Base-by-base conservation (phyloP, 2,888 invertebrate species). In the Metellina segmentata region DNA sequence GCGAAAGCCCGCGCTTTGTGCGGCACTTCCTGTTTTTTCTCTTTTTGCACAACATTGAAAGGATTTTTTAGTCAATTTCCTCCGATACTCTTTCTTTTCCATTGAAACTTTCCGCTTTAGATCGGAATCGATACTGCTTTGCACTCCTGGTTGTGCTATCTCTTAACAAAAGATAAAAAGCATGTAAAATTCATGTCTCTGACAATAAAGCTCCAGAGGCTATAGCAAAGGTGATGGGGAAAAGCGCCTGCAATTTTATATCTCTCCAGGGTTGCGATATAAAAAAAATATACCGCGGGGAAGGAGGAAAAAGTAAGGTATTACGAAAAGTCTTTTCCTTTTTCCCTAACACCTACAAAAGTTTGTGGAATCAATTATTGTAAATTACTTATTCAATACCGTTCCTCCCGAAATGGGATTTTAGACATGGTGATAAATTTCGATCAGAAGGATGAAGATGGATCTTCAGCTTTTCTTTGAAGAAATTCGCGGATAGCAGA, bases 151-250 rank as follows among this genome's bases (percentile, higher is more conserved):
- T 34, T 79, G 52, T 1, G 51, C 52, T 82, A 19, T 51, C 19
- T 71, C 71, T 61, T 72, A 52, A 82, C 72, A 82, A 82, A 82
- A 71, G 82, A 82, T 82, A 72, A 82, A 82, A 82, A 72, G 34
- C 82, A 82, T 82, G 82, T 72, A 82, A 82, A 82, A 82, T 82
- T 82, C 82, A 82, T 82, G 82, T 82, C 82, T 19, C 34, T 16
- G 20, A 72, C 71, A 71, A 72, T 82, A 82, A 82, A 82, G 82
- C 82, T 72, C 16, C 81, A 16, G 49, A 51, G 72, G 19, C n/a
- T 7, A 71, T 19, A 51, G 19, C 1, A 16, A 81, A 6, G 69
- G 34, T 34, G 34, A 34, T 5, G 9, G n/a, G 48, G 48, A 82
- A 82, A 72, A n/a, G 7, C 61, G 61, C 61, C 61, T 71, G 70